Conservation (phyloP, 2,888 invertebrate genomes). For the Plutella xylostella region DNA sequence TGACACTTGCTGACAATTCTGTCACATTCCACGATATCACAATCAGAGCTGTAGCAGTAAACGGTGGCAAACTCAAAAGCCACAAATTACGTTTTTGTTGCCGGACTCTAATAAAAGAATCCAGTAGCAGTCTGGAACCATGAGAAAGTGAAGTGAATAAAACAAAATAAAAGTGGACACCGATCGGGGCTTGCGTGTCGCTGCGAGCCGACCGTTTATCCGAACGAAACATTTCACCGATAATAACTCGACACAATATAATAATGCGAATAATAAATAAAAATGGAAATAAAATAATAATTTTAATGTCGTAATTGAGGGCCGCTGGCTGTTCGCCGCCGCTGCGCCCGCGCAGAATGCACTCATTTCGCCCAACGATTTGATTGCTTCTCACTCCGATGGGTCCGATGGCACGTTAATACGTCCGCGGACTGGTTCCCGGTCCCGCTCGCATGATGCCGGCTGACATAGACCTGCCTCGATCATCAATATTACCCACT, state of each 20-base stretch:
- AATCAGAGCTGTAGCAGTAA: too few relatives aligned
- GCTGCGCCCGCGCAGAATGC: slow-evolving; percentile 23
- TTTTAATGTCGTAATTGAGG: slow-evolving; percentile 68
- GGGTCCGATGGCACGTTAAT: slow-evolving; percentile 44
- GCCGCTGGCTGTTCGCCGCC: slow-evolving; percentile 46
- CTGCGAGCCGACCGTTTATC: slow-evolving; percentile 55
- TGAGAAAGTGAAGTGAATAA: slow-evolving; percentile 51
- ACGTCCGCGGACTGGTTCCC: slow-evolving; percentile 33
- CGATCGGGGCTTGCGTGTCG: slow-evolving; percentile 47
- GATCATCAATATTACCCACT: too few relatives aligned
- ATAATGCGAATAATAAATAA: slow-evolving; percentile 71
- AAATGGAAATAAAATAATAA: slow-evolving; percentile 69
- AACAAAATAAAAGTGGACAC: slow-evolving; percentile 28
- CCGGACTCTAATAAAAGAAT: slow-evolving; percentile 21
- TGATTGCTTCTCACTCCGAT: slow-evolving; percentile 44
- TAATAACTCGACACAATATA: slow-evolving; percentile 71
- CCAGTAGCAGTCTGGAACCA: slow-evolving; percentile 60
- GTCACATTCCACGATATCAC: background rate
- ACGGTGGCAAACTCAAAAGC: too few relatives aligned
- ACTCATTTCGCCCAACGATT: slow-evolving; percentile 46
- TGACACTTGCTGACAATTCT: background rate
- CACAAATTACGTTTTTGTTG: background rate
- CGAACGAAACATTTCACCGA: slow-evolving; percentile 69
- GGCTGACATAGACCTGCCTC: too few relatives aligned
- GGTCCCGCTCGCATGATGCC: slow-evolving; percentile 7